Conservation (phyloP, 2,113 vertebrate genomes). For the Chamaea fasciata region DNA sequence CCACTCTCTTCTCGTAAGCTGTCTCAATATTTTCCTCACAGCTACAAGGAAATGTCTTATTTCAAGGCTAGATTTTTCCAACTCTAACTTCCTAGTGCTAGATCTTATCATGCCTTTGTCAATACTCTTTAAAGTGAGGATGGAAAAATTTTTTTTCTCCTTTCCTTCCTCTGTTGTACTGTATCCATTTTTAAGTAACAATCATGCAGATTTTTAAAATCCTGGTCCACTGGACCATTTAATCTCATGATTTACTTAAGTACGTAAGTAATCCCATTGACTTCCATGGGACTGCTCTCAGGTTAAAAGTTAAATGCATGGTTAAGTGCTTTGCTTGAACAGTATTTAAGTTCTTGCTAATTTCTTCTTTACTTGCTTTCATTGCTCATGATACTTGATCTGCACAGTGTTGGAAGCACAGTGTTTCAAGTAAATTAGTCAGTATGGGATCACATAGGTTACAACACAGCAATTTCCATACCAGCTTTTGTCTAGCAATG, state of each 20-base stretch:
- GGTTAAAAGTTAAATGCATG: slow-evolving; percentile 20
- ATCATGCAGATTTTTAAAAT: slow-evolving; percentile 14
- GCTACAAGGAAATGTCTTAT: slow-evolving; percentile 18
- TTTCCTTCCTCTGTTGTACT: not conserved
- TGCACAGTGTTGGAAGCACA: not conserved
- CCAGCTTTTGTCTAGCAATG: not conserved
- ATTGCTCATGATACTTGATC: not conserved
- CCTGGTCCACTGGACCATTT: not conserved
- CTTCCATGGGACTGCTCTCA: not conserved
- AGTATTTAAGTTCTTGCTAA: not conserved
- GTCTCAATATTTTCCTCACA: slow-evolving; percentile 25
- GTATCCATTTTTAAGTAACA: not conserved
- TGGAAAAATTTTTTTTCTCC: slow-evolving; percentile 15
- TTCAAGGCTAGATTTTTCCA: slow-evolving; percentile 36
- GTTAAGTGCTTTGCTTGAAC: not conserved
- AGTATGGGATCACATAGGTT: not conserved
- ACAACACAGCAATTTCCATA: not conserved
- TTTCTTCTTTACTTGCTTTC: not conserved
- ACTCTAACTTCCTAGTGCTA: not conserved
- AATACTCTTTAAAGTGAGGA: not conserved
- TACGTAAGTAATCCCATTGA: not conserved
- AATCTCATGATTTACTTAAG: slow-evolving; percentile 2
- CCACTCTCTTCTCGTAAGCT: not conserved
- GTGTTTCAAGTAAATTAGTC: slow-evolving; percentile 3
- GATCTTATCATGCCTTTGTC: slow-evolving; percentile 18